phyloP scores from a whole-genome alignment of 2,888 invertebrate genomes.

The Diaphora mendica region DNA sequence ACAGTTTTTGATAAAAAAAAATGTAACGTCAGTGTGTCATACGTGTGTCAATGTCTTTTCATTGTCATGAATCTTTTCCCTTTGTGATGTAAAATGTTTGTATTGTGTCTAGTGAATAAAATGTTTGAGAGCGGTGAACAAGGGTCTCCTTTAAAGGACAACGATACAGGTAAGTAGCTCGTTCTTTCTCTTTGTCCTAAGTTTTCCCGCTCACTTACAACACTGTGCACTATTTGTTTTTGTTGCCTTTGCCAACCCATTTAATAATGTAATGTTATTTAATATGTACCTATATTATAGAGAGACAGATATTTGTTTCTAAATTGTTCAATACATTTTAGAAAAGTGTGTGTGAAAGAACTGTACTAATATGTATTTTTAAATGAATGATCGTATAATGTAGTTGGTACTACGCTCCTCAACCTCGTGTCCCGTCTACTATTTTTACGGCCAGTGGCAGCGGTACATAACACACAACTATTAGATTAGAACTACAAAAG shows the following conservation, averaged over 20 bases:
- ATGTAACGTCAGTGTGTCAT: background rate
- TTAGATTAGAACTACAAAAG: too few species aligned
- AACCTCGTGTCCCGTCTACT: too few species aligned
- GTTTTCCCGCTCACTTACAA: background rate
- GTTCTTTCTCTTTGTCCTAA: background rate
- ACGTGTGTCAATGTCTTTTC: background rate
- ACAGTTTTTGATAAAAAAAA: background rate
- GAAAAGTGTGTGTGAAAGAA: too few species aligned
- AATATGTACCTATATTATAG: background rate
- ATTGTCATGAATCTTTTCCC: background rate
- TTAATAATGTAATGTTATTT: background rate
- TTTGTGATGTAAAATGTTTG: constrained; percentile 10
- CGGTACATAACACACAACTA: too few species aligned
- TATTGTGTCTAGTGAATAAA: constrained; percentile 9
- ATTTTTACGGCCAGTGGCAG: too few species aligned
- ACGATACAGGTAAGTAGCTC: background rate
- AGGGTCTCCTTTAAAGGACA: background rate
- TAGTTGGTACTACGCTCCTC: too few species aligned
- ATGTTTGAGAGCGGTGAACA: constrained; percentile 3
- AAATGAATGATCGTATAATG: too few species aligned
- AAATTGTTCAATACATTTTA: too few species aligned
- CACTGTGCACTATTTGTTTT: background rate
- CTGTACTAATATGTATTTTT: too few species aligned
- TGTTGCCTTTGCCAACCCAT: background rate
- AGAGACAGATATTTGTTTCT: background rate